Conservation (phyloP, 2,888 invertebrate genomes). For the Parapristionchus giblindavisi region DNA sequence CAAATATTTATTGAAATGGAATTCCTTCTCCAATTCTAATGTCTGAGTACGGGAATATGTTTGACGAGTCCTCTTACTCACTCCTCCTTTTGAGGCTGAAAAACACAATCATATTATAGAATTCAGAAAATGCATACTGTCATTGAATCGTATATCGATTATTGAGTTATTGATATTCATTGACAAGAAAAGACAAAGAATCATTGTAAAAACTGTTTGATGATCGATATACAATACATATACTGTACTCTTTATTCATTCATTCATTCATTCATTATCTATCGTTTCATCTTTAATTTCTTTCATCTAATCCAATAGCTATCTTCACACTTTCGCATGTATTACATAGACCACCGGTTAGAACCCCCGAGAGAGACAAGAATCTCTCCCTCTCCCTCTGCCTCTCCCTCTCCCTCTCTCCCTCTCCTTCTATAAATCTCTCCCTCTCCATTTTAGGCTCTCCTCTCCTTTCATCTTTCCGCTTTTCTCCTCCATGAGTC, state of each 20-base stretch:
- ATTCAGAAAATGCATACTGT: too few species aligned
- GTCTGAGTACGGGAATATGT: slow-evolving; percentile 68
- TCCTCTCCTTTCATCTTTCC: slow-evolving; percentile 30
- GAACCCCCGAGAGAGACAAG: slow-evolving; percentile 8
- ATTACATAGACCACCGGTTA: too few species aligned
- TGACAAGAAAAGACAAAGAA: background rate
- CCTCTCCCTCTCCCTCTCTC: slow-evolving; percentile 36
- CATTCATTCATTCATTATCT: background rate
- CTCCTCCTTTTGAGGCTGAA: slow-evolving; percentile 38
- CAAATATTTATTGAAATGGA: slow-evolving; percentile 67
- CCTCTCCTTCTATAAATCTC: slow-evolving; percentile 36
- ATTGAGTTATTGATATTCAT: background rate
- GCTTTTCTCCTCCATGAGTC: slow-evolving; percentile 32
- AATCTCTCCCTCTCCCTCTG: slow-evolving; percentile 12
- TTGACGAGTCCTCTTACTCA: slow-evolving; percentile 64
- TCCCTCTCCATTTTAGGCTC: background rate
- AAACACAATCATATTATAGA: background rate
- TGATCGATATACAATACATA: too few species aligned
- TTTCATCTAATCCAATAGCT: slow-evolving; percentile 22
- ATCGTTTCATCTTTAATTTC: background rate
- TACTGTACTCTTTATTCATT: slow-evolving; percentile 5
- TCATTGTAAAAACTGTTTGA: background rate
- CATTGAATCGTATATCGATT: too few species aligned
- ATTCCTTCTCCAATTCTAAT: slow-evolving; percentile 68
- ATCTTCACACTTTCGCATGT: slow-evolving; percentile 1